phyloP scores from a whole-genome alignment of 2,888 invertebrate genomes.

The Andrena fulva region DNA sequence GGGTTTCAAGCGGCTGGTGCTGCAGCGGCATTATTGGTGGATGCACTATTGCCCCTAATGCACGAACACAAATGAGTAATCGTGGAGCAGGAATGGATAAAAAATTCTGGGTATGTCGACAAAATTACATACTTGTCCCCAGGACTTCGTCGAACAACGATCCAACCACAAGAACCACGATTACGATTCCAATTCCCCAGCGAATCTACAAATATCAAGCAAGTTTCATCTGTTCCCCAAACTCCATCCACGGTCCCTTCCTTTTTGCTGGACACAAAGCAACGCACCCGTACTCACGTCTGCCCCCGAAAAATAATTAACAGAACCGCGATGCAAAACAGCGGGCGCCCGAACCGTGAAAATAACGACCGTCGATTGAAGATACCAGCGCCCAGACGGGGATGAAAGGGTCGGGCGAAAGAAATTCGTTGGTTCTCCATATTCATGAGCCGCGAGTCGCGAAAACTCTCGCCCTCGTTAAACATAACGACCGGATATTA shows the following conservation, averaged over 20 bases:
- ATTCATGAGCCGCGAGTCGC: constrained; percentile 49
- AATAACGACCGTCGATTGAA: constrained; percentile 39
- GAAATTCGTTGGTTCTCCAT: constrained; percentile 45
- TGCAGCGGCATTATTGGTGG: not conserved
- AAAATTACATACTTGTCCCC: too few species aligned
- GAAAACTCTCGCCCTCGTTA: constrained; percentile 51
- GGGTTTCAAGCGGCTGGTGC: not conserved
- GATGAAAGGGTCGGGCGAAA: not conserved
- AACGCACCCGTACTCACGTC: not conserved
- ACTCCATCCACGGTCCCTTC: not conserved
- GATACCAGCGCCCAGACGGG: not conserved
- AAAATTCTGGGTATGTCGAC: too few species aligned
- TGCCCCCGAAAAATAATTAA: constrained; percentile 31
- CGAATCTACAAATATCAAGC: too few species aligned
- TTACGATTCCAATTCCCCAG: too few species aligned
- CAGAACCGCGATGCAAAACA: not conserved
- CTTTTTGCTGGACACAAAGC: not conserved
- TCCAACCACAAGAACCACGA: too few species aligned
- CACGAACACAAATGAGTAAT: too few species aligned
- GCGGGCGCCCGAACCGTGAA: not conserved
- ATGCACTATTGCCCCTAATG: too few species aligned
- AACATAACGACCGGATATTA: constrained; percentile 51
- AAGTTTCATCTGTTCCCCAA: not conserved
- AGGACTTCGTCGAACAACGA: too few species aligned
- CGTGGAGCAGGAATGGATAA: too few species aligned